Conservation (phyloP, 2,113 vertebrate genomes). For the Cygnus atratus region DNA sequence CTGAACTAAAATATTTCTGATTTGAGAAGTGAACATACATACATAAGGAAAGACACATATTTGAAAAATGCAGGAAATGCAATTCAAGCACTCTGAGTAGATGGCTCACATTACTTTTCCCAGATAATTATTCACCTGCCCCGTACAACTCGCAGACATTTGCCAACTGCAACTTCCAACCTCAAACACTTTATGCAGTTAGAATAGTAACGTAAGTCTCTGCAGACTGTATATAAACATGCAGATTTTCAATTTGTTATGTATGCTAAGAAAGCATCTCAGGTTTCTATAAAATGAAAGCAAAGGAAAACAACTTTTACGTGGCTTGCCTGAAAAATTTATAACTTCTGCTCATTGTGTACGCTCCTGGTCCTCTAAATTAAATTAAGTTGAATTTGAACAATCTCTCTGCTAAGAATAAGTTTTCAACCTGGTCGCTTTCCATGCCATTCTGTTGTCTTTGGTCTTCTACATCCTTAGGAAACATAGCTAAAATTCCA, state of each 20-base stretch:
- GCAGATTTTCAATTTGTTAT: background rate
- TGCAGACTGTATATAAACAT: background rate
- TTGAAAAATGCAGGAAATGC: constrained; percentile 55
- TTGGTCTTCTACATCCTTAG: background rate
- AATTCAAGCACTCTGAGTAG: constrained; percentile 11
- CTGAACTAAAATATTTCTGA: constrained; percentile 19
- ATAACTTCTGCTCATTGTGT: background rate
- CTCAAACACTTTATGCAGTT: background rate
- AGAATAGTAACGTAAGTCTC: background rate
- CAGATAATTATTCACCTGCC: constrained; percentile 33
- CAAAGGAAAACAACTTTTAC: background rate
- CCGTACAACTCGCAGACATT: background rate
- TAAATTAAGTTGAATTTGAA: background rate
- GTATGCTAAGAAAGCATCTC: background rate
- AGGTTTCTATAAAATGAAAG: background rate
- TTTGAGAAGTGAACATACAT: background rate
- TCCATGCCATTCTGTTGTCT: background rate
- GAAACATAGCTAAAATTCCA: background rate
- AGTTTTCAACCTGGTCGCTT: background rate
- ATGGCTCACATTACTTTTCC: constrained; percentile 51
- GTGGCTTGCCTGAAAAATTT: background rate
- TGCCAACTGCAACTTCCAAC: background rate
- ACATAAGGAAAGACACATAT: constrained; percentile 11
- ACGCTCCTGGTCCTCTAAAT: background rate
- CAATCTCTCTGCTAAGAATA: background rate